Evolutionary conservation across 2,888 invertebrate species (phyloP), one percentile per base, ranked within the genome.

Genomic region (Crematogaster levior): DNA sequence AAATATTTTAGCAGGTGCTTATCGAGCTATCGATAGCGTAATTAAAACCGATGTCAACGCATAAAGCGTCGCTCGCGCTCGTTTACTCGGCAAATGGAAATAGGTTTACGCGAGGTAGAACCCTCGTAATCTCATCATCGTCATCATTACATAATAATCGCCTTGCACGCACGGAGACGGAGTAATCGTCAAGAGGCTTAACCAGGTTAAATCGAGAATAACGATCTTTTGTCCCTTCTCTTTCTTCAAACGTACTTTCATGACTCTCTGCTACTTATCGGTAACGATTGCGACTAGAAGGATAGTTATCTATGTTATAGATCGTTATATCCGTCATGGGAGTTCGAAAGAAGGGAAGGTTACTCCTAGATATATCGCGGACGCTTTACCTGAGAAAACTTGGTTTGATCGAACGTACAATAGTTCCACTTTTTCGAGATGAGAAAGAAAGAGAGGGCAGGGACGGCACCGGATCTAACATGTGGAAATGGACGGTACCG

Each of bases 1-100:
- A 68, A 77, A 75, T 63, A 77, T 68, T 75, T 63, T 68, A 77
- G 30, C 30, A 21, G 53, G 53, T 43, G 77, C 43, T 77, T 68
- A 53, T 77, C 53, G 53, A 56, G 68, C 30, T 56, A 68, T 51
- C 40, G 40, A 77, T 77, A 56, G 43, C 34, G 24, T 68, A 68
- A 77, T 77, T 77, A 56, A 77, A 68, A 68, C 18, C 56, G 68
- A 77, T 68, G 68, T 68, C 34, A 68, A 43, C 37, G 51, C 40
- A 40, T 77, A 77, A 75, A 63, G 51, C 65, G 21, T 61, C 43
- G 63, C 18, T 65, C 63, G 30, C 6, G 51, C 63, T 73, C 74
- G n/a, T 63, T 74, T 63, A 34, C 12, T 48, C 63, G 37, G 24
- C 24, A 51, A 63, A 75, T 61, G 48, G 63, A 34, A 40, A 74